Conservation (phyloP, 2,113 vertebrate genomes). For the Orycteropus afer region DNA sequence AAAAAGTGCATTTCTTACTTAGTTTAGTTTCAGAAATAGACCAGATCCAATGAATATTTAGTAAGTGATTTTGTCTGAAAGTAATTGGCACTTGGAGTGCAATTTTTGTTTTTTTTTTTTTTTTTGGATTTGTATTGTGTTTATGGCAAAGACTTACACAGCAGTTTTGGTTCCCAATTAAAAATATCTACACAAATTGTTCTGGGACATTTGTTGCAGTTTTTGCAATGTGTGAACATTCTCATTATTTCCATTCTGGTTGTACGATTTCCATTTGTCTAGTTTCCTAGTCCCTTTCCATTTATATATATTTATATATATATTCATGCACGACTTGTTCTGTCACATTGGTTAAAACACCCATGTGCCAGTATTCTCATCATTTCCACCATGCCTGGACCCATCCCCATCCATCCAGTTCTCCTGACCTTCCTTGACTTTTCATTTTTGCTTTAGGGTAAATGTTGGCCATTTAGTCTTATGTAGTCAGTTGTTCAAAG, state of each 20-base stretch:
- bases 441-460: background rate
- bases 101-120: background rate
- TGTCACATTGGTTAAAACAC: background rate
- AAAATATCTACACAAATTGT: background rate
- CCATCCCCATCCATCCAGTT: background rate
- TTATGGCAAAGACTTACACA: background rate
- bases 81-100: background rate
- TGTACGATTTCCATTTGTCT: background rate
- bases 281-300: background rate
- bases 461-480: background rate
- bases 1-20: background rate
- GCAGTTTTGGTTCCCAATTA: background rate
- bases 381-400: background rate
- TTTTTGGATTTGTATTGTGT: background rate
- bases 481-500: background rate
- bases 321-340: background rate
- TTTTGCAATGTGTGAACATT: background rate
- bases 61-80: background rate
- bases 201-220: background rate
- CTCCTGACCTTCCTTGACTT: background rate
- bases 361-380: background rate
- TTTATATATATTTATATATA: too few relatives aligned
- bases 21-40: constrained; percentile 34
- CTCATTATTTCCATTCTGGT: background rate
- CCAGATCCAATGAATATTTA: background rate